Evolutionary conservation across 2,113 vertebrate genomes (phyloP), one percentile per base, ranked within the genome.

Genomic region (Galeopterus variegatus): DNA sequence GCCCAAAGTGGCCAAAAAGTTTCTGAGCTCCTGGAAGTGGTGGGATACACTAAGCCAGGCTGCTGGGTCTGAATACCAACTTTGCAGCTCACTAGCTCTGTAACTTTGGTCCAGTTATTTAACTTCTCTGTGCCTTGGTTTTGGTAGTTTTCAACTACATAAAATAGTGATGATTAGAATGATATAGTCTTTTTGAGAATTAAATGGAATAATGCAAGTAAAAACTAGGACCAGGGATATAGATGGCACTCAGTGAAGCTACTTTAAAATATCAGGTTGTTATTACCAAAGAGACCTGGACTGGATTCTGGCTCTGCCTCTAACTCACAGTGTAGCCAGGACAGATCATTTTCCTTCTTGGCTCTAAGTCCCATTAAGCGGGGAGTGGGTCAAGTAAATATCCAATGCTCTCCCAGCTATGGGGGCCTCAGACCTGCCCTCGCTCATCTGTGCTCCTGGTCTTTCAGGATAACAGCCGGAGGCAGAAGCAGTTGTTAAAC

Each of bases 401-500:
- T 18, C n/a, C 0, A 17, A 17, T 9, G 69, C 33, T 52, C 41
- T 58, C 23, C 18, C 15, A 8, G 26, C 28, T 33, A 0, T 10
- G 45, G 31, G 31, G 23, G 13, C 48, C 75, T 76, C 50, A 62
- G 36, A 26, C 67, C 3, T 3, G 0, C 28, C 28, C 31, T 45
- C 80, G 28, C 28, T 64, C 48, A 5, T 69, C n/a, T 33, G 54
- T 26, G 33, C 81, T 81, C n/a, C 15, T 5, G 5, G 0, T 64
- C 19, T 67, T 76, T 86, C 97, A 99, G 99, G 99, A 99, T 72
- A 99, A 99, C 0, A 97, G 99, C 4, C 97, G 98, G 33, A 97
- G 98, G 15, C 99, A 99, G 98, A 99, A 99, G 85, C 99, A 99
- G 95, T 97, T 99, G 45, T 92, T 99, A 94, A 98, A 98, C n/a